These are phyloP conservation scores for Fukomys damarensis DNA, from an alignment of 2,113 vertebrate species.

Conservation along the genomic window DNA sequence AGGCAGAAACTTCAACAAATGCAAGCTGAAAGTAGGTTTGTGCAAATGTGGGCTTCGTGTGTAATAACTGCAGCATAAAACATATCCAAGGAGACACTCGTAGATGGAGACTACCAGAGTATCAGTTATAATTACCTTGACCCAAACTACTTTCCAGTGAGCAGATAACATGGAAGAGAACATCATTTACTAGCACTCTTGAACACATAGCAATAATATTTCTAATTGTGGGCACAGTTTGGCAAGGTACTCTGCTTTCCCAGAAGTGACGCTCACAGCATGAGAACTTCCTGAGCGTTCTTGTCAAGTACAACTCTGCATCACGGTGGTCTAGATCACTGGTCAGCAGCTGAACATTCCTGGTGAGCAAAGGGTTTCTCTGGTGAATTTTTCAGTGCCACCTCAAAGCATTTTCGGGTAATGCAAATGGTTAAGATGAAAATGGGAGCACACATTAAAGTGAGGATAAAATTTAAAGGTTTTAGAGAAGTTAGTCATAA, in stretches of 20 bases:
- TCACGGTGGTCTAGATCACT: constrained; percentile 86
- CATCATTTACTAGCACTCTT: constrained; percentile 83
- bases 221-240: constrained; percentile 86
- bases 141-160: constrained; percentile 99
- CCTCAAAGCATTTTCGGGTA: constrained; percentile 80
- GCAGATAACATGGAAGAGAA: constrained; percentile 97
- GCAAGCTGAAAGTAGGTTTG: constrained; percentile 91
- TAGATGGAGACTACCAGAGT: constrained; percentile 93
- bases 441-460: constrained; percentile 84
- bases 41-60: constrained; percentile 96
- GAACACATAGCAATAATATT: constrained; percentile 87
- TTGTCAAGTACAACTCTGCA: constrained; percentile 85
- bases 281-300: constrained; percentile 89
- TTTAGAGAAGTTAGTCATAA: constrained; percentile 87
- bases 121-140: constrained; percentile 99
- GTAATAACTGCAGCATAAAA: constrained; percentile 94
- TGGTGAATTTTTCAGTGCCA: constrained; percentile 82
- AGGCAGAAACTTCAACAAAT: constrained; percentile 95
- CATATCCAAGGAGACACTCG: constrained; percentile 96
- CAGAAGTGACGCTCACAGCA: constrained; percentile 85
- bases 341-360: constrained; percentile 91
- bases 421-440: constrained; percentile 83
- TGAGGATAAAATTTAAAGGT: constrained; percentile 88
- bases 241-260: constrained; percentile 88
- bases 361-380: constrained; percentile 85